phyloP scores from a whole-genome alignment of 2,113 vertebrate species.

The Dasyprocta punctata region DNA sequence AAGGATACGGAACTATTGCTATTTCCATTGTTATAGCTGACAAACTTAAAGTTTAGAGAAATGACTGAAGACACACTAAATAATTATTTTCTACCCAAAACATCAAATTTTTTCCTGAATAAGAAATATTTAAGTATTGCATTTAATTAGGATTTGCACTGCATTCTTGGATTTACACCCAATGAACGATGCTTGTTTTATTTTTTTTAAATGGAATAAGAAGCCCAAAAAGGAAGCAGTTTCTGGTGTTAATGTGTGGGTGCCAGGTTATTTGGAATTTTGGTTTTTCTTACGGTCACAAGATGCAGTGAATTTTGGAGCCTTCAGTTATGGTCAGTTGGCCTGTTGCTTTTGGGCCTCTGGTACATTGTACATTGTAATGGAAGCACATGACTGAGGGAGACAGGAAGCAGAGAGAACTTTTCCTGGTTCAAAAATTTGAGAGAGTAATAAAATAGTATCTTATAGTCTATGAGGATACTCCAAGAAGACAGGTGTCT shows the following conservation, averaged over 20 bases:
- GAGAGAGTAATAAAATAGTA: neutral
- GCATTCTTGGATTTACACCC: no score
- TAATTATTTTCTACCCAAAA: no score
- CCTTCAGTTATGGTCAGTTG: no score
- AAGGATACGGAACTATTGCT: neutral
- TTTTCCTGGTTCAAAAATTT: no score
- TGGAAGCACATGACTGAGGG: neutral
- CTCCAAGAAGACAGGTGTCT: neutral
- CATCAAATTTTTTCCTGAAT: no score
- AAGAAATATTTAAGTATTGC: no score
- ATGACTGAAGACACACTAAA: neutral
- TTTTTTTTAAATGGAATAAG: neutral
- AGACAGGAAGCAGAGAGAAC: neutral
- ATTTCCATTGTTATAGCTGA: slow-evolving; percentile 12
- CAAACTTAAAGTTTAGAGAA: slow-evolving; percentile 1
- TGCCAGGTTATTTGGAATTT: neutral
- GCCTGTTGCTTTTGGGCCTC: neutral
- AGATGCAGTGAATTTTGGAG: neutral
- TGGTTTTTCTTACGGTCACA: neutral
- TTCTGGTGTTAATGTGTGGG: neutral
- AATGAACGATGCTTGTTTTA: neutral
- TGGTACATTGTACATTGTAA: neutral
- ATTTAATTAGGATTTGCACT: no score
- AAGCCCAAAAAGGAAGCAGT: neutral
- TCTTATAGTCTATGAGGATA: neutral